A percentile compares a stretch with the other conserved stretches of the same genome.
phyloP scores from a whole-genome alignment of 2,797 vertebrate genomes.

The Leptodactylus fallax region DNA sequence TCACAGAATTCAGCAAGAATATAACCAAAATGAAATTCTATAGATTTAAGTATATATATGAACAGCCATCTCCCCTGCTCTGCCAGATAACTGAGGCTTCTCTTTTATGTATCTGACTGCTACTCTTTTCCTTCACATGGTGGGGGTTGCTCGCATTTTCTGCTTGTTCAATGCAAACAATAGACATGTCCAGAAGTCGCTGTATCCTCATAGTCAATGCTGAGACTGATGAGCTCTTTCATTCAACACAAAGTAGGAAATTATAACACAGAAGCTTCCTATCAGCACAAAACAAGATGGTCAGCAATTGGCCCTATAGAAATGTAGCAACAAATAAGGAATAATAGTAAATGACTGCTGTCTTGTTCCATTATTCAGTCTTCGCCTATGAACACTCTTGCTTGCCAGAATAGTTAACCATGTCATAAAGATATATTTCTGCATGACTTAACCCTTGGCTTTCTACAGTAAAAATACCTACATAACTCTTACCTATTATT shows the following conservation, averaged over 20 bases:
- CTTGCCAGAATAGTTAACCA: slow-evolving; percentile 5
- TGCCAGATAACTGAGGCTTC: too few species aligned
- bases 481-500: neutral
- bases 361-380: slow-evolving; percentile 14
- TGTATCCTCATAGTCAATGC: slow-evolving; percentile 7
- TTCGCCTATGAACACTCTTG: neutral
- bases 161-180: slow-evolving; percentile 9
- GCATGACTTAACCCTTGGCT: slow-evolving; percentile 26
- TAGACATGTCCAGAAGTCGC: neutral
- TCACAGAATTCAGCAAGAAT: too few species aligned
- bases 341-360: slow-evolving; percentile 14
- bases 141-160: slow-evolving; percentile 4
- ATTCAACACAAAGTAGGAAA: neutral
- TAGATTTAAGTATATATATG: too few species aligned
- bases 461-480: neutral
- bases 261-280: neutral
- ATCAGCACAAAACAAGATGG: slow-evolving; percentile 21
- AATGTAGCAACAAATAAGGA: neutral
- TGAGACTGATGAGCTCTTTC: neutral
- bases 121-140: neutral
- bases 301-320: neutral
- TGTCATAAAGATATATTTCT: slow-evolving; percentile 17
- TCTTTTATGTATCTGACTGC: neutral
- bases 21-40: too few species aligned
- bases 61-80: neutral